Base-by-base conservation (phyloP, 2,888 invertebrate genomes). In the Acleris literana region DNA sequence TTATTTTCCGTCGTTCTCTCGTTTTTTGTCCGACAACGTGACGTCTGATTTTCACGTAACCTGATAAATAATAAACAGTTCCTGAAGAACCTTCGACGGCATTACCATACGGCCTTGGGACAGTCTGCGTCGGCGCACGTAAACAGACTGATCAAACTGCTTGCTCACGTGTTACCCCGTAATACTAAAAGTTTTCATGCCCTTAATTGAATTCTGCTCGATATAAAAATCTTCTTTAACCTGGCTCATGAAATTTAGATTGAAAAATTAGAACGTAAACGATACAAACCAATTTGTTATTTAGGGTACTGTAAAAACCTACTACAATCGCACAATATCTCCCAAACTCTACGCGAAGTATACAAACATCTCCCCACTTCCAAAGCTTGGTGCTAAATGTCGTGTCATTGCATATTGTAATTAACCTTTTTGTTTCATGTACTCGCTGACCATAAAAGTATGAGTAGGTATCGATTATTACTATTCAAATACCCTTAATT, bases 371-470 rank as follows among this genome's bases (percentile, higher is more conserved):
- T 46, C 46, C 17, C 17, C 17, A 5, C 16, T 16, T 1, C 16
- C 46, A 17, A 17, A n/a, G 46, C n/a, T 55, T 46, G 20, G 33
- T 5, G 22, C 33, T 63, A 48, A 49, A 43, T 46, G 51, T 44
- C 65, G 44, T 65, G 60, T 65, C 60, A 49, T 59, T 65, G 43
- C 60, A 65, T 48, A 66, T 62, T 66, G 57, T 66, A 66, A 66
- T 53, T 66, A 39, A 62, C 67, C 79, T 86, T 80, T 90, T 90
- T 91, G 91, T 91, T 91, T 88, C 91, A 91, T 91, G 90, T 91
- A 91, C 88, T 81, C 80, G 81, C 75, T 75, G 73, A 59, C 75
- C 86, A 81, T 77, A 76, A 84, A 88, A 90, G 90, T 88, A 86
- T 90, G 83, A 90, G 89, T 89, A 90, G 82, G 88, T 89, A 90